A percentile compares a stretch with the other conserved stretches of the same genome.
phyloP scores from a whole-genome alignment of 2,888 invertebrate species.

The Ophion slaviceki region DNA sequence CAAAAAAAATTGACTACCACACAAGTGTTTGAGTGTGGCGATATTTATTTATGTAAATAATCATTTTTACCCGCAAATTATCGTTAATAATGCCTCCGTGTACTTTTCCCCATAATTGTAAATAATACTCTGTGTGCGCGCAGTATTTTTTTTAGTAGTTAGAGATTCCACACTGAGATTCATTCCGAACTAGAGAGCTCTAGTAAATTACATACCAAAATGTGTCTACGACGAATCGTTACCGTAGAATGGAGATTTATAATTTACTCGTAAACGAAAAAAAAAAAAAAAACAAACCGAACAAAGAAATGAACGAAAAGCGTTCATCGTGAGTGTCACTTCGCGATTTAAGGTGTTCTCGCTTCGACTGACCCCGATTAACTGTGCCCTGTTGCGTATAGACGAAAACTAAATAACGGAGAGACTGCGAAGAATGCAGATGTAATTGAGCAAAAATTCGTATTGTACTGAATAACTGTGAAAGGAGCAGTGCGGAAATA shows the following conservation, averaged over 20 bases:
- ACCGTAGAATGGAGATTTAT: slow-evolving; percentile 37
- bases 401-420: slow-evolving; percentile 26
- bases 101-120: slow-evolving; percentile 49
- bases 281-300: slow-evolving; percentile 20
- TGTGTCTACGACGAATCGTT: slow-evolving; percentile 43
- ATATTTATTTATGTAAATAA: slow-evolving; percentile 57
- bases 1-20: neutral
- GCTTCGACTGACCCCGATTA: slow-evolving; percentile 45
- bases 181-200: slow-evolving; percentile 31
- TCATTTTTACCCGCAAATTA: slow-evolving; percentile 48
- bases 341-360: slow-evolving; percentile 25
- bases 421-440: slow-evolving; percentile 35
- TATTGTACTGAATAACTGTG: slow-evolving; percentile 29
- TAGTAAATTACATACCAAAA: slow-evolving; percentile 23
- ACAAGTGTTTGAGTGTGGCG: slow-evolving; percentile 24
- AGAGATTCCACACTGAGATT: slow-evolving; percentile 33
- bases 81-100: slow-evolving; percentile 40
- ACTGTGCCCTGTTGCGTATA: slow-evolving; percentile 34
- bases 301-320: slow-evolving; percentile 20
- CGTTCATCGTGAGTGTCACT: neutral
- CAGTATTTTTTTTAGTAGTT: slow-evolving; percentile 44
- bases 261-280: slow-evolving; percentile 29
- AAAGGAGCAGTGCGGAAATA: slow-evolving; percentile 36
- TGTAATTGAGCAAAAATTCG: slow-evolving; percentile 35
- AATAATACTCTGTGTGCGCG: slow-evolving; percentile 47